Evolutionary conservation across 1,140 invertebrate species (phyloP).

Genomic region (Aphelinus atriplicis): DNA sequence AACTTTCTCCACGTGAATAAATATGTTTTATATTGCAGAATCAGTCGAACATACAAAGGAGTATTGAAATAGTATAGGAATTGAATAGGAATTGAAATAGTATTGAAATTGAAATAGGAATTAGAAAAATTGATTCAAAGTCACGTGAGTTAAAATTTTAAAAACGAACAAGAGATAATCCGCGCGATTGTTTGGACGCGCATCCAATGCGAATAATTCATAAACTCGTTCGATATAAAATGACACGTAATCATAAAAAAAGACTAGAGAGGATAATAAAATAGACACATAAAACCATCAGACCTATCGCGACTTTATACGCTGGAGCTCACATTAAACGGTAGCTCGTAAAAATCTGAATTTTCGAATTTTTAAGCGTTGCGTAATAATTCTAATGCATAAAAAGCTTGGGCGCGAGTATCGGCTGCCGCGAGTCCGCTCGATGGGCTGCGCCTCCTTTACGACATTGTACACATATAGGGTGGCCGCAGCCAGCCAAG

Average conservation of each 20-base stretch:
- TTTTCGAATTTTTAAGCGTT: background rate
- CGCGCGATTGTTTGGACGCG: too few species aligned
- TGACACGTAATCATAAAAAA: conserved; percentile 15
- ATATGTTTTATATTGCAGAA: too few species aligned
- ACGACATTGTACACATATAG: conserved; percentile 9
- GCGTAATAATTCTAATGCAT: too few species aligned
- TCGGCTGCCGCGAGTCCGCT: conserved; percentile 3
- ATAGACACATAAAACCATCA: conserved; percentile 27
- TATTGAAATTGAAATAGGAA: too few species aligned
- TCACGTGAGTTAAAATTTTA: too few species aligned
- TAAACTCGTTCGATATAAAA: conserved; percentile 30
- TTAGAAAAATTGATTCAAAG: too few species aligned
- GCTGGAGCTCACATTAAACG: conserved; percentile 37
- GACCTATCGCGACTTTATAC: conserved; percentile 32
- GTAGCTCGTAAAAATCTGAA: conserved; percentile 42
- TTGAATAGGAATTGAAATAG: too few species aligned
- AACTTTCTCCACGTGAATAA: too few species aligned
- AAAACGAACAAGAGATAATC: too few species aligned
- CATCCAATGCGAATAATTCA: conserved; percentile 15
- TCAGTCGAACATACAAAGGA: too few species aligned
- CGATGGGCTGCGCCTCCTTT: conserved; percentile 35
- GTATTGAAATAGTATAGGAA: too few species aligned
- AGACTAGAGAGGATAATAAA: conserved; percentile 22
- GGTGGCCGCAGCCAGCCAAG: conserved; percentile 9
- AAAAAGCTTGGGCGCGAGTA: background rate